phyloP scores from a whole-genome alignment of 2,888 invertebrate genomes.

The Orgyia antiqua region DNA sequence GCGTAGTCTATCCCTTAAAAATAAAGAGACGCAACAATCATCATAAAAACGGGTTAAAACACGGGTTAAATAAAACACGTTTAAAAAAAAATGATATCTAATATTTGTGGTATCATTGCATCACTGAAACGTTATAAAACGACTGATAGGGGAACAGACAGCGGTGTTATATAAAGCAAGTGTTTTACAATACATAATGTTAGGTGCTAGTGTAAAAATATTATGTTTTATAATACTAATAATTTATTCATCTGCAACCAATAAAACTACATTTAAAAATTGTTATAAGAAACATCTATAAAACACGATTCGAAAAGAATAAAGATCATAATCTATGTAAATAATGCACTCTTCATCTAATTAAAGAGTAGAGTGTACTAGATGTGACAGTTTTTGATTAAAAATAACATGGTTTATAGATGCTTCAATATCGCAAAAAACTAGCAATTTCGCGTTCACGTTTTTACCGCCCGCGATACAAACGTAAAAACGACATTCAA shows the following conservation, averaged over 20 bases:
- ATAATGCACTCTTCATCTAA: not conserved
- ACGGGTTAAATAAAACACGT: too few relatives aligned
- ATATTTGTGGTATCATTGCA: slow-evolving; percentile 29
- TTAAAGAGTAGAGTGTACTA: too few relatives aligned
- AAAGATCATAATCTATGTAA: too few relatives aligned
- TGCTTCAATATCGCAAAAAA: not conserved
- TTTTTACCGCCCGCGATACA: slow-evolving; percentile 4
- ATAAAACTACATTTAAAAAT: too few relatives aligned
- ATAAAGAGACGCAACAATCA: too few relatives aligned
- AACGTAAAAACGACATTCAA: not conserved
- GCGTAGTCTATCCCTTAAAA: too few relatives aligned
- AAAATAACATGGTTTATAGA: not conserved
- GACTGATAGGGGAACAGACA: slow-evolving; percentile 18
- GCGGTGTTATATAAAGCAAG: slow-evolving; percentile 25
- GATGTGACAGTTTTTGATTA: too few relatives aligned
- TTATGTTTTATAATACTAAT: slow-evolving; percentile 24
- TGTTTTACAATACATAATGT: slow-evolving; percentile 18
- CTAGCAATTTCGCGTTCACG: not conserved
- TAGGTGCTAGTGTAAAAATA: slow-evolving; percentile 28
- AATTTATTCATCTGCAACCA: slow-evolving; percentile 24
- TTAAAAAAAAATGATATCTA: slow-evolving; percentile 29
- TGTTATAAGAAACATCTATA: too few relatives aligned
- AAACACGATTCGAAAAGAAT: too few relatives aligned
- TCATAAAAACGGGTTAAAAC: too few relatives aligned
- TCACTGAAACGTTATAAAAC: slow-evolving; percentile 29